Conservation (phyloP, 2,113 vertebrate genomes). For the Podarcis raffonei region DNA sequence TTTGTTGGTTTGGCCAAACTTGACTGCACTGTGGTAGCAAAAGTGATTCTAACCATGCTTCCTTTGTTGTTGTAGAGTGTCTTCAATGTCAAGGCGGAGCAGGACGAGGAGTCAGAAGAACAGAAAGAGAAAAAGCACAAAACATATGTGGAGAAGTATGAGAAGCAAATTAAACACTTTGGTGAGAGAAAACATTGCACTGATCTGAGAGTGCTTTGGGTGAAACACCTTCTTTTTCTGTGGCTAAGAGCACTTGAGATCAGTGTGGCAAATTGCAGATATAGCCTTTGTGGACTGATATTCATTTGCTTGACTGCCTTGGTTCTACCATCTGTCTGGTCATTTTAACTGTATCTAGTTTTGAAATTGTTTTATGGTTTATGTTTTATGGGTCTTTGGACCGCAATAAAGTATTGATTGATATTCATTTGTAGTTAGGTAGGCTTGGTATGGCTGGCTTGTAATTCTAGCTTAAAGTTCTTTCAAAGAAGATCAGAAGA, state of each 20-base stretch:
- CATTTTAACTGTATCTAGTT: too few species aligned
- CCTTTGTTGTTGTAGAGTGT: conserved; percentile 81
- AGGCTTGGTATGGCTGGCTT: neutral
- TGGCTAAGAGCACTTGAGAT: neutral
- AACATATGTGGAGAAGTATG: conserved; percentile 85
- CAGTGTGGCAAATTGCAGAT: neutral
- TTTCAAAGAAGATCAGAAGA: neutral
- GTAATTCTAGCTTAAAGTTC: neutral
- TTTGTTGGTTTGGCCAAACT: neutral
- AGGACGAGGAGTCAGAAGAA: conserved; percentile 84
- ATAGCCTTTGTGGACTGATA: neutral
- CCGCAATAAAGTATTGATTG: neutral
- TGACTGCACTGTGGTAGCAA: too few species aligned
- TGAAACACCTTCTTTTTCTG: neutral
- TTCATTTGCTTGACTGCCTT: neutral
- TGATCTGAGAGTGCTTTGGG: neutral
- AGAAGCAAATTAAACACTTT: conserved; percentile 87
- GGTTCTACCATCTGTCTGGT: too few species aligned
- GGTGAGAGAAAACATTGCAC: conserved; percentile 71
- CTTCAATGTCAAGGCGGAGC: conserved; percentile 82
- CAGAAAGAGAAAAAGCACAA: conserved; percentile 90
- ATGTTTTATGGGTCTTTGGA: too few species aligned
- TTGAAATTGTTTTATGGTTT: too few species aligned
- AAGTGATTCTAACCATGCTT: neutral
- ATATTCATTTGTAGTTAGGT: neutral